Conservation (phyloP, 1,140 invertebrate species). For the Chironomus striatipennis region DNA sequence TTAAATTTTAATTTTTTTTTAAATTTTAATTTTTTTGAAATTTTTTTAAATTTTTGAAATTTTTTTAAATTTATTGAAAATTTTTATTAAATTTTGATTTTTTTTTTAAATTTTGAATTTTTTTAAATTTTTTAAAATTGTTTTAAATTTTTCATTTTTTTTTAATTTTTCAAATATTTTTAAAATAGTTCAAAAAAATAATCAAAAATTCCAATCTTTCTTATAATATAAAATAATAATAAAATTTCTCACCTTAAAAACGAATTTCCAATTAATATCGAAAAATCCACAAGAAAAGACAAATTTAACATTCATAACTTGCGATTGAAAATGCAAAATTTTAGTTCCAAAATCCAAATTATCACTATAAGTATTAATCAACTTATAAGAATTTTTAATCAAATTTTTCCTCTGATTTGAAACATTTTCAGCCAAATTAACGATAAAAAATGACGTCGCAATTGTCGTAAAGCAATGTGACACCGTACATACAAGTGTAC, state of each 20-base stretch:
- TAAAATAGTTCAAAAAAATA: no score
- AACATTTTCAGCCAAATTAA: background rate
- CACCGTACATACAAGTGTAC: background rate
- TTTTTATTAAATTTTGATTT: no score
- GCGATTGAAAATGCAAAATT: background rate
- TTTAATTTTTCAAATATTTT: no score
- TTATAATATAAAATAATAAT: background rate
- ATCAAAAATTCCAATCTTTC: background rate
- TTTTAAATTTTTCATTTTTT: no score
- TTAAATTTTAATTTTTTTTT: no score
- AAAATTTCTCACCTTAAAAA: background rate
- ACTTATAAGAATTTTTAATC: background rate
- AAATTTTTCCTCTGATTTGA: background rate
- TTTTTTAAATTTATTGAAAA: no score
- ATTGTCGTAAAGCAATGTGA: background rate
- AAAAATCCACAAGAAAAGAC: background rate
- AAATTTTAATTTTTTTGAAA: no score
- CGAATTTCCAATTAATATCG: background rate
- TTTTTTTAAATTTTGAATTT: no score
- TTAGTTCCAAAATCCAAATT: background rate
- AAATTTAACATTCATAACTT: background rate
- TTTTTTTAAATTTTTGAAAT: no score
- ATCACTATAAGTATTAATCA: background rate
- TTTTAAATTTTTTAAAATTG: no score
- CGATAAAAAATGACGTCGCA: background rate